A percentile compares a stretch with the other conserved stretches of the same genome.
Evolutionary conservation across 2,113 vertebrate genomes (phyloP).

Genomic region (Guaruba guarouba): DNA sequence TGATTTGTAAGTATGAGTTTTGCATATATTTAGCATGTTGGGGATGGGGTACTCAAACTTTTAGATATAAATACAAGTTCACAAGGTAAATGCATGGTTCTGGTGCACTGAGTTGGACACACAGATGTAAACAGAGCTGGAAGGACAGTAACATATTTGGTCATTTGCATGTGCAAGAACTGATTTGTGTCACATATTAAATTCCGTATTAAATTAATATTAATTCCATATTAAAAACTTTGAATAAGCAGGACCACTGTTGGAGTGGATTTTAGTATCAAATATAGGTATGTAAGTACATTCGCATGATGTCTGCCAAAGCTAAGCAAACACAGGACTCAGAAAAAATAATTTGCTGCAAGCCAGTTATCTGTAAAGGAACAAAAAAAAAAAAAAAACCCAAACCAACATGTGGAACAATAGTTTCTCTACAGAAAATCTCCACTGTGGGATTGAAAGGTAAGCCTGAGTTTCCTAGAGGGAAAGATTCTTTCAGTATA

Average conservation of each 20-base stretch:
- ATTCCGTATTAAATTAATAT: neutral
- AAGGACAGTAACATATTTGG: neutral
- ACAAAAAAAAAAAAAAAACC: neutral
- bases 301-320: neutral
- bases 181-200: neutral
- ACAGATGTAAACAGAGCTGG: neutral
- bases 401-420: neutral
- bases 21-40: neutral
- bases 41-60: neutral
- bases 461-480: neutral
- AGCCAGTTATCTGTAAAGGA: neutral
- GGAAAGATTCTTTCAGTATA: neutral
- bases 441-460: neutral
- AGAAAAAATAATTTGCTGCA: neutral
- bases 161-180: neutral
- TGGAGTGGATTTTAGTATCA: neutral
- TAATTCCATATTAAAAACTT: neutral
- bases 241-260: neutral
- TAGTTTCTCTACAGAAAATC: neutral
- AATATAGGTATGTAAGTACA: neutral
- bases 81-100: neutral
- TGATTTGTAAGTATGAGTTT: constrained; percentile 83
- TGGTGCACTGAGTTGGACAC: neutral
- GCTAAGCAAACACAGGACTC: neutral
- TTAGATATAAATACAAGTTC: neutral